Percentiles rank a stretch among this genome's conserved stretches.
Evolutionary conservation across 2,888 invertebrate genomes (phyloP).

Genomic region (Tetragonula carbonaria): DNA sequence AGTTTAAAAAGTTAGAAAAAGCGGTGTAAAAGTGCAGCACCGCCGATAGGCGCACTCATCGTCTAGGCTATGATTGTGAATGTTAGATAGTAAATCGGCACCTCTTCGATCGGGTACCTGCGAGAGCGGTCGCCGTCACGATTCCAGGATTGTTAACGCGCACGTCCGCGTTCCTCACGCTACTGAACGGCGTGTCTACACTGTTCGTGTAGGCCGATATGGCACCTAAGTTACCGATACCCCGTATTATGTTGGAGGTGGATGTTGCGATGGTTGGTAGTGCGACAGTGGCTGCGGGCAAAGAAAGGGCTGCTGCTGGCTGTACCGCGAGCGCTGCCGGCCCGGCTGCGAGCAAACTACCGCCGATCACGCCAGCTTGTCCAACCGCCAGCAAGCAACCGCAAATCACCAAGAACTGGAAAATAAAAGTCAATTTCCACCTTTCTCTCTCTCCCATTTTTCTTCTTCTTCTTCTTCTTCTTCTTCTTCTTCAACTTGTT

Average conservation of each 20-base stretch:
- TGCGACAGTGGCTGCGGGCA: slow-evolving; percentile 49
- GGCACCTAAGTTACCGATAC: slow-evolving; percentile 71
- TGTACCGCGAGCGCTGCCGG: slow-evolving; percentile 62
- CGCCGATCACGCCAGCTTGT: slow-evolving; percentile 73
- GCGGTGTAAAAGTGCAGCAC: background rate
- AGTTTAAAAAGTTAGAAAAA: background rate
- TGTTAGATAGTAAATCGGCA: slow-evolving; percentile 32
- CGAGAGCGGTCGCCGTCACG: slow-evolving; percentile 65
- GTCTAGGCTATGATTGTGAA: background rate
- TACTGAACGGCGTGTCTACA: slow-evolving; percentile 69
- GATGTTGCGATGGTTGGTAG: slow-evolving; percentile 65
- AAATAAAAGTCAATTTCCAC: background rate
- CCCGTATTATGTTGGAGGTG: slow-evolving; percentile 68
- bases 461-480: background rate
- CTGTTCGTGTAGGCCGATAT: slow-evolving; percentile 68
- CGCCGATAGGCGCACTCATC: background rate
- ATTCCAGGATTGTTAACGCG: slow-evolving; percentile 71
- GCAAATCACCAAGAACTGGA: slow-evolving; percentile 71
- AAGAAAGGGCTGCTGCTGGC: slow-evolving; percentile 50
- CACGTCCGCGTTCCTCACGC: slow-evolving; percentile 70
- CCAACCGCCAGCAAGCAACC: slow-evolving; percentile 76
- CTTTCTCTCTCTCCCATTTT: background rate
- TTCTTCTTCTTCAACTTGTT: background rate
- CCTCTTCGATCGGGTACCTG: slow-evolving; percentile 64
- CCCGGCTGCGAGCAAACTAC: slow-evolving; percentile 65